A percentile compares a stretch with the other conserved stretches of the same genome.
Evolutionary conservation across 2,113 vertebrate genomes (phyloP).

Genomic region (Catharus bicknelli): DNA sequence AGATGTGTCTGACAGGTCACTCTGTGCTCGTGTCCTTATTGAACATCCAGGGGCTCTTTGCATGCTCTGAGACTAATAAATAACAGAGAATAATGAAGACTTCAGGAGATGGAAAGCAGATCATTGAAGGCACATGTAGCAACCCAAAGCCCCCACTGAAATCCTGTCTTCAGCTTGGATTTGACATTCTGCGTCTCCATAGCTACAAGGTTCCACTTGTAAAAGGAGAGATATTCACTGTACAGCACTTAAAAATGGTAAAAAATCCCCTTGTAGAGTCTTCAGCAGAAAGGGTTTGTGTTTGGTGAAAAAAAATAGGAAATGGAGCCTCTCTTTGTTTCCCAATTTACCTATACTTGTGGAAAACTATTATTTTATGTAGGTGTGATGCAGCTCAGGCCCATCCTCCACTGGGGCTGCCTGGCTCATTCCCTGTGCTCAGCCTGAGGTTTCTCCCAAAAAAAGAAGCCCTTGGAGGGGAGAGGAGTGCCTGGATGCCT

Average conservation of each 20-base stretch:
- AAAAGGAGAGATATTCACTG: conserved; percentile 21
- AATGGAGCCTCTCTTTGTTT: not conserved
- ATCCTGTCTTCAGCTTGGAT: conserved; percentile 41
- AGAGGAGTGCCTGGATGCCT: not conserved
- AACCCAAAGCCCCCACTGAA: conserved; percentile 16
- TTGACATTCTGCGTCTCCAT: conserved; percentile 66
- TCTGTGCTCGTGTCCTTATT: accelerated
- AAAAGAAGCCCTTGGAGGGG: not conserved
- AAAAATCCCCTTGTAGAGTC: not conserved
- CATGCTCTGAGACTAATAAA: not conserved
- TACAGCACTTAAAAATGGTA: conserved; percentile 13
- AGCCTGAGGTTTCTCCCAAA: not conserved
- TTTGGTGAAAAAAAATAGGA: not conserved
- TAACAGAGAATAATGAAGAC: not conserved
- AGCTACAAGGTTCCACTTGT: conserved; percentile 66
- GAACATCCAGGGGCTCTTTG: not conserved
- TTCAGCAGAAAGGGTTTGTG: conserved; percentile 3
- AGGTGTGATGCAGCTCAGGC: not conserved
- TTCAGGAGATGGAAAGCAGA: not conserved
- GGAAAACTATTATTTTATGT: not conserved
- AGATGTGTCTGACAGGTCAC: not conserved
- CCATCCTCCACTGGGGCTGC: accelerated
- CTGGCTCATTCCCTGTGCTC: not conserved
- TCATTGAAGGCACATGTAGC: not conserved
- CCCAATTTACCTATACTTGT: not conserved